Conservation (phyloP, 1,140 invertebrate genomes). For the Megalonaias nervosa region DNA sequence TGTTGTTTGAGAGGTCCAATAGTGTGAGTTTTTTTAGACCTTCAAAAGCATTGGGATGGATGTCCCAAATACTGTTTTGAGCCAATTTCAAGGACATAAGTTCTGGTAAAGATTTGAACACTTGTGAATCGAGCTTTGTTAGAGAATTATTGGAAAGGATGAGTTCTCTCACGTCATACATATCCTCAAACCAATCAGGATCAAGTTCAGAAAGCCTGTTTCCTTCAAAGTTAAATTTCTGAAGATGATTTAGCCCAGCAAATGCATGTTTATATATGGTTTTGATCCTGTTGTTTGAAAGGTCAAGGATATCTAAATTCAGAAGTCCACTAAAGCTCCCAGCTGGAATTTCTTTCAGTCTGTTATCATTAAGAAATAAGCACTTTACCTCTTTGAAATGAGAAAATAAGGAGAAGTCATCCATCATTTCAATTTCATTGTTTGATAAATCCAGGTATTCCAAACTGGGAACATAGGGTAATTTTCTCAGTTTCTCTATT, state of each 20-base stretch:
- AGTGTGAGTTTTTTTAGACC: slow-evolving; percentile 49
- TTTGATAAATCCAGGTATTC: slow-evolving; percentile 56
- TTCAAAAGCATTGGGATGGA: slow-evolving; percentile 48
- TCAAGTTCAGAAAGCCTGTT: slow-evolving; percentile 55
- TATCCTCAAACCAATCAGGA: slow-evolving; percentile 53
- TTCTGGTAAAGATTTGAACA: slow-evolving; percentile 50
- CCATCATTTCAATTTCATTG: slow-evolving; percentile 49
- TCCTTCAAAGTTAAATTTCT: slow-evolving; percentile 49
- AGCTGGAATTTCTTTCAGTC: slow-evolving; percentile 42
- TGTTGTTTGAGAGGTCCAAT: slow-evolving; percentile 59
- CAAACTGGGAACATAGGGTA: slow-evolving; percentile 44
- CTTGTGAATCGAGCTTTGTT: slow-evolving; percentile 36
- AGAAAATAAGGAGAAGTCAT: slow-evolving; percentile 50
- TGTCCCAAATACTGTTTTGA: slow-evolving; percentile 48
- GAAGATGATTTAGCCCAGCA: slow-evolving; percentile 56
- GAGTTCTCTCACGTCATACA: slow-evolving; percentile 53
- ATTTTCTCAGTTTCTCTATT: slow-evolving; percentile 43
- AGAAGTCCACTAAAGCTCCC: slow-evolving; percentile 61
- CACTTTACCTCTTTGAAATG: slow-evolving; percentile 44
- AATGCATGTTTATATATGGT: slow-evolving; percentile 58
- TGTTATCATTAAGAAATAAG: slow-evolving; percentile 58
- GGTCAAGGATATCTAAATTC: slow-evolving; percentile 48
- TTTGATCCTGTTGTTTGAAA: slow-evolving; percentile 56
- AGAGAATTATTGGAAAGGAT: slow-evolving; percentile 56
- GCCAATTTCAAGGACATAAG: slow-evolving; percentile 57